phyloP scores from a whole-genome alignment of 2,888 invertebrate genomes.

The Apotomis betuletana region DNA sequence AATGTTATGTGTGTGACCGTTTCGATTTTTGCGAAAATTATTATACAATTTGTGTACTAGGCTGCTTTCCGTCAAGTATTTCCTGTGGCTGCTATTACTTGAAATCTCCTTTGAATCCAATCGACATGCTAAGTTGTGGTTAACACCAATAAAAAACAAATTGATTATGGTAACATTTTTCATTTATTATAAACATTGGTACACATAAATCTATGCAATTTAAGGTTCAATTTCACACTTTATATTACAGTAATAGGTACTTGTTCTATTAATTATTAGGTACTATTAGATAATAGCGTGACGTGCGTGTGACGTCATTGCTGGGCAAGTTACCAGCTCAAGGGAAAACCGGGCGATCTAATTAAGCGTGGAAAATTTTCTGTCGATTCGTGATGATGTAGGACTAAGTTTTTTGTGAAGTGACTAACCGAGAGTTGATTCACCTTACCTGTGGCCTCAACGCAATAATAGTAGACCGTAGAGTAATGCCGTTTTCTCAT shows the following conservation, averaged over 20 bases:
- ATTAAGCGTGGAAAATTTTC: constrained; percentile 12
- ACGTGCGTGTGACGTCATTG: constrained; percentile 6
- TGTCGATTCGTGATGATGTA: not conserved
- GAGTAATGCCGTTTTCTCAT: no score
- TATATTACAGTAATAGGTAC: not conserved
- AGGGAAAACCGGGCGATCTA: constrained; percentile 21
- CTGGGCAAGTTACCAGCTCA: not conserved
- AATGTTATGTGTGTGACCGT: no score
- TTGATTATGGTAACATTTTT: constrained; percentile 12
- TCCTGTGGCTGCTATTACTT: no score
- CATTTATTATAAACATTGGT: constrained; percentile 6
- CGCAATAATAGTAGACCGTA: no score
- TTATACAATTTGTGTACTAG: no score
- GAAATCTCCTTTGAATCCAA: no score
- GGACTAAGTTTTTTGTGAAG: constrained; percentile 6
- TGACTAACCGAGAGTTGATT: constrained; percentile 5
- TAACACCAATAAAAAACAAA: not conserved
- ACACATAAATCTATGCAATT: not conserved
- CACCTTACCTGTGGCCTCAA: no score
- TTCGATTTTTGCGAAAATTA: no score
- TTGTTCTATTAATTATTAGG: not conserved
- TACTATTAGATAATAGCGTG: not conserved
- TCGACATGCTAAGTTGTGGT: no score
- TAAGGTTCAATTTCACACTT: not conserved
- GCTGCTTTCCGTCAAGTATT: no score